Evolutionary conservation across 2,113 vertebrate genomes (phyloP), one percentile per base, ranked within the genome.

Genomic region (Microcebus lehilahytsara): DNA sequence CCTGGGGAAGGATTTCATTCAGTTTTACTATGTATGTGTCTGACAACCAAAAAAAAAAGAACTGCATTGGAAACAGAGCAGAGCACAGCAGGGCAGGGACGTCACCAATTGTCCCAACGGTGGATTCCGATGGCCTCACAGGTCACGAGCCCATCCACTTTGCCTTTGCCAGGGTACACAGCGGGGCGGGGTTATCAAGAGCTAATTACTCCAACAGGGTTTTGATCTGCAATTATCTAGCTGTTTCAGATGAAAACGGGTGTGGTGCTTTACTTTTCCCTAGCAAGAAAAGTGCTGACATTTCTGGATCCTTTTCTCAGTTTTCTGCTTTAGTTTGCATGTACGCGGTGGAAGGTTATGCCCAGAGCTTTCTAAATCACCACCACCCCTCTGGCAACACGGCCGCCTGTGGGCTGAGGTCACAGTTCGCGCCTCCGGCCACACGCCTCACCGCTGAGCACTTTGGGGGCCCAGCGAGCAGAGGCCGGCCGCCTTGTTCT

Each of bases 151-250:
- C 49, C 19, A 42, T 14, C 25, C 78, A 75, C 22, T 6, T 5
- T 40, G 42, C 56, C n/a, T 56, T 56, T 89, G 74, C 72, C 80
- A 83, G 40, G 3, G 20, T 58, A 42, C 69, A 94, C 69, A 32
- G 64, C 66, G 87, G 74, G 88, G 53, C 37, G 11, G 42, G 53
- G 89, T 60, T 86, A 81, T 85, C 67, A 46, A 84, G 75, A 95
- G 88, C 51, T 84, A 77, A 96, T 92, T 60, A 66, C 87, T 42
- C 83, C 53, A 62, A 27, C 71, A n/a, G 81, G 78, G 58, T 79
- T 95, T 81, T 72, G 83, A 74, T 72, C 46, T n/a, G 93, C 75
- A 93, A 72, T 95, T 97, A 97, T 92, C 91, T 93, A 78, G 74
- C 62, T 92, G 77, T 93, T 97, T 90, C 93, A 97, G 78, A 95